Percentiles rank a stretch among this genome's conserved stretches.
These are phyloP conservation scores for Arvicanthis niloticus DNA, from an alignment of 2,113 vertebrate species.

Conservation along the genomic window DNA sequence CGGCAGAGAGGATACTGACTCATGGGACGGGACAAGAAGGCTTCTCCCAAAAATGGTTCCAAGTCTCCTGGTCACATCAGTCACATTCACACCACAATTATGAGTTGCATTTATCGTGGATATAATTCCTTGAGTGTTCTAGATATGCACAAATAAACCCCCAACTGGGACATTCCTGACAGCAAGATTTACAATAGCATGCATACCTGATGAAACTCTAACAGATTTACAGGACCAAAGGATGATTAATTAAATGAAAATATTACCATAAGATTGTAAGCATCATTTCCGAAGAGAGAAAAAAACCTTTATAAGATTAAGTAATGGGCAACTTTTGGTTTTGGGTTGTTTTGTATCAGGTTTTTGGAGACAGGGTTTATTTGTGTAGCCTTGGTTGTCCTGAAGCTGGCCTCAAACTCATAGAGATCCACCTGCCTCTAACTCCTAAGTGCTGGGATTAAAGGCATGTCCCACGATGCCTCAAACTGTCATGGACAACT, in stretches of 20 bases:
- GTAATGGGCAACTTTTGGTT: background rate
- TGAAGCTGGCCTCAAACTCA: background rate
- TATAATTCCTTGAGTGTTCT: background rate
- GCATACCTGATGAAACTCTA: background rate
- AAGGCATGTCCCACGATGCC: background rate
- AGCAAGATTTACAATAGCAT: background rate
- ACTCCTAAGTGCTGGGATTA: background rate
- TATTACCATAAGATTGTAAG: background rate
- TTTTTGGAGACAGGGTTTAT: background rate
- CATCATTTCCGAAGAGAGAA: background rate
- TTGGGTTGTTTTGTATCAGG: background rate
- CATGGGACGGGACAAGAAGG: background rate
- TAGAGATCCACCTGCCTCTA: background rate
- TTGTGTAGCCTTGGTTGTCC: background rate
- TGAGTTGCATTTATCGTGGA: background rate
- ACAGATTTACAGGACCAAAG: background rate
- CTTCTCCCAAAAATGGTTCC: background rate
- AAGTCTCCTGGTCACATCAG: background rate
- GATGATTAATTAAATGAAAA: background rate
- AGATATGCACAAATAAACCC: background rate
- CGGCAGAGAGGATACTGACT: conserved; percentile 5
- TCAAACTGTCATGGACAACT: background rate
- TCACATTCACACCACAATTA: background rate
- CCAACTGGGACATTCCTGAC: background rate
- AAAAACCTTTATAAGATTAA: conserved; percentile 16